Evolutionary conservation across 2,113 vertebrate species (phyloP).

Genomic region (Stercorarius parasiticus): DNA sequence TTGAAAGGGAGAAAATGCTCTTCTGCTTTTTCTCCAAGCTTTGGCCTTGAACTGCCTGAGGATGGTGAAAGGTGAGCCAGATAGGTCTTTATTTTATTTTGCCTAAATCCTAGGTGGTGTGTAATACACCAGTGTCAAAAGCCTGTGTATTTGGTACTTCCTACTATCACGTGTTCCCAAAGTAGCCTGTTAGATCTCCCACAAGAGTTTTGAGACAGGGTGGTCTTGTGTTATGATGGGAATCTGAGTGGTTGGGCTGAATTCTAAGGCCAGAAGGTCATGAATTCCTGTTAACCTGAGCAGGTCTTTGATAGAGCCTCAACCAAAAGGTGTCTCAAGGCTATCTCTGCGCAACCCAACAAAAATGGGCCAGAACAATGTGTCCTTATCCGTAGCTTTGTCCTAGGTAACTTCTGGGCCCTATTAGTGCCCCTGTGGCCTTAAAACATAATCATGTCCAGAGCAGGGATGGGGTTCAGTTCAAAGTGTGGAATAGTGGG

Average conservation of each 20-base stretch:
- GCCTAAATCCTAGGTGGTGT: background rate
- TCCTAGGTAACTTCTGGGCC: background rate
- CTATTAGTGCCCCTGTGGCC: background rate
- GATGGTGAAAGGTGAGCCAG: background rate
- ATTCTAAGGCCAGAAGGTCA: background rate
- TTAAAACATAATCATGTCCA: background rate
- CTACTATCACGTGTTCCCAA: background rate
- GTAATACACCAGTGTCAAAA: background rate
- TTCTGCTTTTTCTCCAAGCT: background rate
- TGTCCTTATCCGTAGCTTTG: background rate
- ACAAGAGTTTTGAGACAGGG: background rate
- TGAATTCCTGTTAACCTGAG: background rate
- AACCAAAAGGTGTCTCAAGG: background rate
- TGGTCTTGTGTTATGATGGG: background rate
- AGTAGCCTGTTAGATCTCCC: background rate
- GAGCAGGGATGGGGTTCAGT: background rate
- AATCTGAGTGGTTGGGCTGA: background rate
- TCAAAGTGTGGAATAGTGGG: background rate
- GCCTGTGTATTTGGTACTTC: background rate
- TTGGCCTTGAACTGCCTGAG: background rate
- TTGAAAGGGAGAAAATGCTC: background rate
- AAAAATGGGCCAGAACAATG: background rate
- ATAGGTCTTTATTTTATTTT: background rate
- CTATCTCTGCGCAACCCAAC: background rate
- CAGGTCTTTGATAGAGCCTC: background rate